Conservation (phyloP, 1,140 invertebrate species). For the Sitobion miscanthi region DNA sequence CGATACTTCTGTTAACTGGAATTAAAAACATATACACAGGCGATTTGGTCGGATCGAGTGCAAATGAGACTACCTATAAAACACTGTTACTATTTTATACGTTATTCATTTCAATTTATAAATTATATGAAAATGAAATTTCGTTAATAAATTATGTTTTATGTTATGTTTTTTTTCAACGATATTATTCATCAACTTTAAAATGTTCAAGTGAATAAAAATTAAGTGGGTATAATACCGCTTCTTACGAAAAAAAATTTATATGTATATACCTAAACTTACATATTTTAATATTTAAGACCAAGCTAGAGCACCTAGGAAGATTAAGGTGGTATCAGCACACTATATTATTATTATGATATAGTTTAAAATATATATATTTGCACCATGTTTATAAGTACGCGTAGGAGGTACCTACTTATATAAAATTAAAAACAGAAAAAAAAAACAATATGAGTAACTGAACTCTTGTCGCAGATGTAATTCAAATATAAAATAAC, state of each 20-base stretch:
- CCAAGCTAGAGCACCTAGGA: neutral
- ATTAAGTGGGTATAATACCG: neutral
- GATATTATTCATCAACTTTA: neutral
- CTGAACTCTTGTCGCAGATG: neutral
- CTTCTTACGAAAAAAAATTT: neutral
- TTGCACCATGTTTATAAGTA: neutral
- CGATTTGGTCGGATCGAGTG: neutral
- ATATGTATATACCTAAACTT: no score
- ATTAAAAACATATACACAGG: constrained; percentile 1
- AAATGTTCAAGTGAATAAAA: neutral
- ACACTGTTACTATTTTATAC: neutral
- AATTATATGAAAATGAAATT: neutral
- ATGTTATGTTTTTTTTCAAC: neutral
- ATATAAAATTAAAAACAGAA: neutral
- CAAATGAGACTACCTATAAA: neutral
- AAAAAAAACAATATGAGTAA: neutral
- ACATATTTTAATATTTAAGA: neutral
- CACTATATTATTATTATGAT: neutral
- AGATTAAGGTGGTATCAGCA: neutral
- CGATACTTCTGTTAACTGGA: constrained; percentile 27
- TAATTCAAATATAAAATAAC: neutral
- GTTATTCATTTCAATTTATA: neutral
- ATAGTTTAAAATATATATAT: neutral
- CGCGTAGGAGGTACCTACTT: neutral
- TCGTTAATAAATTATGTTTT: no score